phyloP scores from a whole-genome alignment of 2,888 invertebrate species.

The Oligia latruncula region DNA sequence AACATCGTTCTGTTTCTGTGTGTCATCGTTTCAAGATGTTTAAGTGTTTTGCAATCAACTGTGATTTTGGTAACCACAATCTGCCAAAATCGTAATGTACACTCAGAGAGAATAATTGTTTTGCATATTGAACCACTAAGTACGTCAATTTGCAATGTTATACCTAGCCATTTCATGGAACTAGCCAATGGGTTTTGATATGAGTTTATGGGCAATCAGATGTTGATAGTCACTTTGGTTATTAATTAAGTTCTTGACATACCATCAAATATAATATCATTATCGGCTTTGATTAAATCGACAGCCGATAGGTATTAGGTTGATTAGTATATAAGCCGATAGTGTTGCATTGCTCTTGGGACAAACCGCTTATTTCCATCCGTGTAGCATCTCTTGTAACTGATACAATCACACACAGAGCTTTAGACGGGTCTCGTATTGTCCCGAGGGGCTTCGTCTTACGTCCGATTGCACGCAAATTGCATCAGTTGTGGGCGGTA shows the following conservation, averaged over 20 bases:
- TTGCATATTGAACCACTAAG: neutral
- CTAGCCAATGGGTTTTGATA: too few species aligned
- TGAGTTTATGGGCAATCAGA: neutral
- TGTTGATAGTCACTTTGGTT: neutral
- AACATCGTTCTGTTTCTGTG: neutral
- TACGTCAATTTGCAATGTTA: too few species aligned
- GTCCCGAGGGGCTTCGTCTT: conserved; percentile 25
- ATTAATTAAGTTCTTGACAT: neutral
- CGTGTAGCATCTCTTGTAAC: conserved; percentile 44
- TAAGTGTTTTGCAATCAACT: neutral
- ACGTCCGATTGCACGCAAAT: conserved; percentile 31
- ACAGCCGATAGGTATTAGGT: conserved; percentile 24
- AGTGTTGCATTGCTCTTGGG: conserved; percentile 50
- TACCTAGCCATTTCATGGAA: too few species aligned
- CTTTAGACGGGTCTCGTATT: conserved; percentile 28
- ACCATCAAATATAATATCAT: neutral
- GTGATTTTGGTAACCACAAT: neutral
- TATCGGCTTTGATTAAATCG: conserved; percentile 12
- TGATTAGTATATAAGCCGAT: conserved; percentile 45
- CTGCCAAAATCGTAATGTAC: neutral
- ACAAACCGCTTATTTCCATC: conserved; percentile 37
- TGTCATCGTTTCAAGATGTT: neutral
- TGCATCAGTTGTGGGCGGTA: conserved; percentile 23
- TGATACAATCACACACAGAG: conserved; percentile 57
- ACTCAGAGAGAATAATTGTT: neutral